Evolutionary conservation across 2,113 vertebrate species (phyloP).

Genomic region (Tringa solitaria): DNA sequence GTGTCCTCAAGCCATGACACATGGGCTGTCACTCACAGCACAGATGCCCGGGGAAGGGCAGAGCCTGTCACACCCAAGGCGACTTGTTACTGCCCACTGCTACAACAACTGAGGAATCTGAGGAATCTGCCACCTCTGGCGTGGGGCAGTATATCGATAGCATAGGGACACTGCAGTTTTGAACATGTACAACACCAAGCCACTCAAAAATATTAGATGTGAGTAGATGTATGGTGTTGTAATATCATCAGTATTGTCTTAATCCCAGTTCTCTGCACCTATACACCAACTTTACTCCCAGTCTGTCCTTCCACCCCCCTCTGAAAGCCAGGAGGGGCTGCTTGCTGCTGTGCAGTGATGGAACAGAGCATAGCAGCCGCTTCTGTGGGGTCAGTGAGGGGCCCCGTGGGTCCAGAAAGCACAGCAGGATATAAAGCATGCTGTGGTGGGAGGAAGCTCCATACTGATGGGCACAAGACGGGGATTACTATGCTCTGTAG

Average conservation of each 20-base stretch:
- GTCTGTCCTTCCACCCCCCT: background rate
- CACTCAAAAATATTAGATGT: background rate
- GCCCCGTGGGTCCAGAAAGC: background rate
- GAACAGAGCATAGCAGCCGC: background rate
- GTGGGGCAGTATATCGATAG: background rate
- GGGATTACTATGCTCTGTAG: background rate
- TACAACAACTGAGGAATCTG: background rate
- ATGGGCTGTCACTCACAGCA: background rate
- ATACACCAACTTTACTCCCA: background rate
- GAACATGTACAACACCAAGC: background rate
- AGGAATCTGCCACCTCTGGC: background rate
- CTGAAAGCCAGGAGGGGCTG: background rate
- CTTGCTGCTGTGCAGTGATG: background rate
- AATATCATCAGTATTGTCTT: background rate
- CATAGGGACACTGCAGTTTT: background rate
- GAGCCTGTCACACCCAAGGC: accelerated
- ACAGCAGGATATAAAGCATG: background rate
- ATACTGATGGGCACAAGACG: background rate
- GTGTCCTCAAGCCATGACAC: background rate
- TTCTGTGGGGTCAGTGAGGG: accelerated
- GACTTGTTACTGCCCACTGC: background rate
- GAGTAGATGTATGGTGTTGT: background rate
- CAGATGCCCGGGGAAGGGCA: background rate
- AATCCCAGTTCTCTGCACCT: background rate
- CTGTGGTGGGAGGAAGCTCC: background rate